Evolutionary conservation across 2,797 vertebrate genomes (phyloP).

Genomic region (Lophius americanus): DNA sequence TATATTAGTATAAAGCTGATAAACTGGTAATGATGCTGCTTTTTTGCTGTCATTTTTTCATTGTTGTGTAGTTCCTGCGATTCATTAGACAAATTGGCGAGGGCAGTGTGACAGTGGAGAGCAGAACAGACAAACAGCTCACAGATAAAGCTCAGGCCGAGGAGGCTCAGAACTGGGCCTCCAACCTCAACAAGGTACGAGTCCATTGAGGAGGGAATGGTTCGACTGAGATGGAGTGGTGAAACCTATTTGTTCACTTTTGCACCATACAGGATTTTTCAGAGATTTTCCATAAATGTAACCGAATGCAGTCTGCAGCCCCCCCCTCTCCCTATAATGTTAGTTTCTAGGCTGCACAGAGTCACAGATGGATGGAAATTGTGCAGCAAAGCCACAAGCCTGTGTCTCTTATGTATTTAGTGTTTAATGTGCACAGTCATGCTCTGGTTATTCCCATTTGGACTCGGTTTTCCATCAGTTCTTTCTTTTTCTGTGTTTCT

Average conservation of each 20-base stretch:
- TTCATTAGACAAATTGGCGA: conserved; percentile 99
- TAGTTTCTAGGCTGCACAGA: conserved; percentile 56
- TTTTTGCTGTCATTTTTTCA: conserved; percentile 66
- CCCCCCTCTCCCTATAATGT: conserved; percentile 57
- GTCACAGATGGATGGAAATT: conserved; percentile 56
- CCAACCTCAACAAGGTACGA: conserved; percentile 99
- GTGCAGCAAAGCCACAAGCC: conserved; percentile 34
- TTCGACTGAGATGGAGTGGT: conserved; percentile 37
- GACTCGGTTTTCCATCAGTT: conserved; percentile 21
- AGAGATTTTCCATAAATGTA: conserved; percentile 71
- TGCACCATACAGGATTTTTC: conserved; percentile 51
- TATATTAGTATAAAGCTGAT: conserved; percentile 38
- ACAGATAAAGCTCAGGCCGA: conserved; percentile 90
- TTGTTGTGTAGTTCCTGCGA: conserved; percentile 94
- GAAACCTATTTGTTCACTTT: conserved; percentile 39
- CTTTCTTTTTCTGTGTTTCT: conserved; percentile 18
- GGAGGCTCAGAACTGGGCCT: conserved; percentile 98
- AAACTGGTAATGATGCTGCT: conserved; percentile 55
- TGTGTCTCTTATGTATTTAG: conserved; percentile 13
- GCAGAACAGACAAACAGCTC: conserved; percentile 91
- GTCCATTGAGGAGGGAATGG: conserved; percentile 57
- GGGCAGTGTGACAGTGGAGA: conserved; percentile 98
- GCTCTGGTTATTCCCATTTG: conserved; percentile 20
- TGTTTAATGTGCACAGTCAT: conserved; percentile 16
- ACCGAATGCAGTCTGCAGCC: conserved; percentile 55